Evolutionary conservation across 92 coral and sea anemone genomes (phyloP).

Genomic region (Virgularia gustaviana): DNA sequence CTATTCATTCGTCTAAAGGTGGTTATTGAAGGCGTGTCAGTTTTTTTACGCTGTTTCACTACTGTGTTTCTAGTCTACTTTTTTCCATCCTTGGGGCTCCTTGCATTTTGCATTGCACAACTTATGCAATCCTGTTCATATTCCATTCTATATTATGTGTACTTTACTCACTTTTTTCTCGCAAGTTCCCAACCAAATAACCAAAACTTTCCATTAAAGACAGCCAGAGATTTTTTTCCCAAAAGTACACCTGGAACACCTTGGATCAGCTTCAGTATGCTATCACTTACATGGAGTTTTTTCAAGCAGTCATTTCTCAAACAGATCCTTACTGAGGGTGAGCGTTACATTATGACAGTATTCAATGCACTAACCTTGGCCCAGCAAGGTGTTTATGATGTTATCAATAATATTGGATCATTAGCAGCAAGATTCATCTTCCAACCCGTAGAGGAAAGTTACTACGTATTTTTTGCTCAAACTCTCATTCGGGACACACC

Average conservation of each 20-base stretch:
- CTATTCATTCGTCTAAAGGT: conserved; percentile 87
- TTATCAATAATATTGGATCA: conserved; percentile 91
- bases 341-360: conserved; percentile 92
- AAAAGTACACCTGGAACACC: conserved; percentile 37
- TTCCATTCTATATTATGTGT: conserved; percentile 70
- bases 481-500: conserved; percentile 67
- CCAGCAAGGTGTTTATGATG: conserved; percentile 93
- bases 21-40: conserved; percentile 89
- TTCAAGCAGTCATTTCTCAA: conserved; percentile 93
- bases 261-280: conserved; percentile 63
- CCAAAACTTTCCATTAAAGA: conserved; percentile 70
- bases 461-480: conserved; percentile 88
- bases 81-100: conserved; percentile 74
- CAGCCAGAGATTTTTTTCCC: conserved; percentile 73
- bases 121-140: conserved; percentile 67
- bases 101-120: conserved; percentile 91
- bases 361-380: conserved; percentile 88
- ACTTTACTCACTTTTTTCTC: conserved; percentile 58
- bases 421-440: conserved; percentile 90
- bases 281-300: conserved; percentile 90
- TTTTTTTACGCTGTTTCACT: conserved; percentile 76
- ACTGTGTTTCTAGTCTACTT: conserved; percentile 68
- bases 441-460: conserved; percentile 96
- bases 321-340: conserved; percentile 94
- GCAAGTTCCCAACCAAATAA: conserved; percentile 10